These are phyloP conservation scores for Drosophila anceps DNA, from an alignment of 2,888 invertebrate species.

Conservation along the genomic window DNA sequence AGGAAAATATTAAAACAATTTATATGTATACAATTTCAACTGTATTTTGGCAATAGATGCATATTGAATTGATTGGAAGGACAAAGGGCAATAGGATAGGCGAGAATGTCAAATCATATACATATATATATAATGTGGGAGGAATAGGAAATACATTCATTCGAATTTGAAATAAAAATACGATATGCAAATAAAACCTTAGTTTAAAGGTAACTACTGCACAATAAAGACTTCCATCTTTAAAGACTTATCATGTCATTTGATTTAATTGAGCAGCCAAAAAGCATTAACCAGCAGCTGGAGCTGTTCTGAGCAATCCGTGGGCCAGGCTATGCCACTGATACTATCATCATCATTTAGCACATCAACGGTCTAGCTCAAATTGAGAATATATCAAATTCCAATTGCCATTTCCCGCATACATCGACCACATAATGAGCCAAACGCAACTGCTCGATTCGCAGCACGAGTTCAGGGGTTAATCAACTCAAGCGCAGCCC, in stretches of 20 bases:
- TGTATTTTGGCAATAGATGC: no score
- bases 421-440: constrained; percentile 17
- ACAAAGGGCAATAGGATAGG: background rate
- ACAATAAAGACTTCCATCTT: background rate
- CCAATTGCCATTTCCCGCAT: constrained; percentile 6
- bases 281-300: background rate
- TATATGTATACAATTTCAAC: background rate
- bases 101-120: no score
- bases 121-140: no score
- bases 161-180: no score
- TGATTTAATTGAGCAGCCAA: background rate
- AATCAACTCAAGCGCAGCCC: constrained; percentile 40
- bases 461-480: constrained; percentile 45
- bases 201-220: no score
- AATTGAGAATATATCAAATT: constrained; percentile 4
- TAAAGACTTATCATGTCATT: background rate
- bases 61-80: no score
- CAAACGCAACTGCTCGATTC: constrained; percentile 6
- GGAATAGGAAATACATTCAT: no score
- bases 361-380: constrained; percentile 3
- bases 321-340: background rate
- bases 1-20: background rate
- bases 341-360: constrained; percentile 3
- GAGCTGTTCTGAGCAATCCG: background rate
- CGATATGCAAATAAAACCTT: no score